Evolutionary conservation across 2,113 vertebrate species (phyloP).

Genomic region (Paratilapia polleni): DNA sequence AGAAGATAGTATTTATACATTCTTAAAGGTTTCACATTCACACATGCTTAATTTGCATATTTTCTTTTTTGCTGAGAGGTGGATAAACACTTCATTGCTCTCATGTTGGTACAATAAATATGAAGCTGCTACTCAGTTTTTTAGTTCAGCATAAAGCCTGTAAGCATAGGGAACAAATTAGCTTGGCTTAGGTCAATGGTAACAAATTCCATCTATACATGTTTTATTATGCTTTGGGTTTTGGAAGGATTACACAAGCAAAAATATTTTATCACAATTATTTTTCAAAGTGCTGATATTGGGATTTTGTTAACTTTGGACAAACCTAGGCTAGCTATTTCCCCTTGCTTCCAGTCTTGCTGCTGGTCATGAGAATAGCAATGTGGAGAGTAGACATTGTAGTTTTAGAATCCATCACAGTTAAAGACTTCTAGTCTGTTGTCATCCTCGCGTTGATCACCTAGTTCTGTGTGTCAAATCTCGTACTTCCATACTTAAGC

Average conservation of each 20-base stretch:
- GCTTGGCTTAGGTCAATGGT: rapidly evolving
- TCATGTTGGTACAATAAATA: not conserved
- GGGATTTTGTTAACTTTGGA: not conserved
- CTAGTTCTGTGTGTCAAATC: no score
- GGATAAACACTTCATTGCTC: not conserved
- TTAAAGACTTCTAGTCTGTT: no score
- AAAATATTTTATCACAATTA: not conserved
- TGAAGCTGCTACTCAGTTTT: not conserved
- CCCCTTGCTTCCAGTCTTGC: not conserved
- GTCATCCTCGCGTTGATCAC: no score
- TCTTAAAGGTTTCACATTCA: not conserved
- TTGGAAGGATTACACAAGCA: not conserved
- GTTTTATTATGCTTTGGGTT: not conserved
- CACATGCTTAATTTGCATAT: not conserved
- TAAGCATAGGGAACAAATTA: not conserved
- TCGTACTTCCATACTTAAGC: no score
- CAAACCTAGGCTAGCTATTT: rapidly evolving
- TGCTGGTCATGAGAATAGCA: not conserved
- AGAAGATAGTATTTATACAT: not conserved
- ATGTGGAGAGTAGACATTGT: no score
- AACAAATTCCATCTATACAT: not conserved
- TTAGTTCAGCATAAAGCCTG: not conserved
- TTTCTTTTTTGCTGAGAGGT: not conserved
- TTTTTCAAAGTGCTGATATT: not conserved
- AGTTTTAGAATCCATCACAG: no score